These are phyloP conservation scores for Tenthredo distinguenda DNA, from an alignment of 2,888 invertebrate genomes.

Conservation along the genomic window DNA sequence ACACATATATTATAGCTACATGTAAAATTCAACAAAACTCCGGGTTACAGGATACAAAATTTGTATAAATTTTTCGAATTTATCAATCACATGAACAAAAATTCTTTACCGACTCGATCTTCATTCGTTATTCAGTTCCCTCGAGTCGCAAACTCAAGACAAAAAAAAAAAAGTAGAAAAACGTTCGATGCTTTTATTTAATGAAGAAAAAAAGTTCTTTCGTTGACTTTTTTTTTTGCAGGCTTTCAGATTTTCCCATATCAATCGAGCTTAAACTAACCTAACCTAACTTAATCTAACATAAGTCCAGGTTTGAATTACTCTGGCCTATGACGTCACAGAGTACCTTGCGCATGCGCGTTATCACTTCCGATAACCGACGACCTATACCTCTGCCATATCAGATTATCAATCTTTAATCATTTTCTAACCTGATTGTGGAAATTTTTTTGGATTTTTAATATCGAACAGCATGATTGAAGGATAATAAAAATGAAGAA, in stretches of 20 bases:
- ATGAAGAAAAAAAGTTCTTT: background rate
- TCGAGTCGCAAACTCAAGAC: background rate
- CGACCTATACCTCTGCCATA: background rate
- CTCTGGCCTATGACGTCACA: background rate
- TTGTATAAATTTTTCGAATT: background rate
- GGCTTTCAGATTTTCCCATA: background rate
- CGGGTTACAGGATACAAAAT: background rate
- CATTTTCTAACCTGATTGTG: background rate
- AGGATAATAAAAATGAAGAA: background rate
- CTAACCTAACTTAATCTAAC: background rate
- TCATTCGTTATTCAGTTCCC: background rate
- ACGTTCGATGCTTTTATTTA: background rate
- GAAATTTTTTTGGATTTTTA: background rate
- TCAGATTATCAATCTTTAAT: background rate
- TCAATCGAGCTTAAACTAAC: background rate
- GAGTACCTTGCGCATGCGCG: background rate
- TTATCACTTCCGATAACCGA: background rate
- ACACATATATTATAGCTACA: background rate
- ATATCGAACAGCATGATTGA: background rate
- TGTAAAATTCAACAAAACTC: background rate
- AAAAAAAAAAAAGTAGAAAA: background rate
- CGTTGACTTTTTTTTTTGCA: background rate
- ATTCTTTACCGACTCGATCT: background rate
- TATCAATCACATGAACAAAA: background rate
- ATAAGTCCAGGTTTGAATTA: background rate